phyloP scores from a whole-genome alignment of 37 sponge, comb jelly and placozoan genomes.

The Beroe forskalii region DNA sequence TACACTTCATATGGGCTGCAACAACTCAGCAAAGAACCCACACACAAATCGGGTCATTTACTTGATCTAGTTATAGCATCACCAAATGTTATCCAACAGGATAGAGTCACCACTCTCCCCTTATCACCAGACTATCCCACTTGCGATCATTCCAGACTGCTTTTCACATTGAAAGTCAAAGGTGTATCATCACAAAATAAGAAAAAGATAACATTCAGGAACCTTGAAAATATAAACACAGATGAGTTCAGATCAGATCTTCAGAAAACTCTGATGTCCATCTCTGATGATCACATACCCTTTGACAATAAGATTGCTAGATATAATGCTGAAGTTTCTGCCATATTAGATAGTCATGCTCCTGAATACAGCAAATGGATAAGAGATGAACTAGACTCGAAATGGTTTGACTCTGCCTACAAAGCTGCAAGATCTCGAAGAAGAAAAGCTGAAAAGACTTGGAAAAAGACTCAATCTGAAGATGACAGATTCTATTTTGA shows the following conservation, averaged over 20 bases:
- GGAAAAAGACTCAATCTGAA: not conserved
- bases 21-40: not conserved
- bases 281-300: not conserved
- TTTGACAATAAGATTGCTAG: not conserved
- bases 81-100: not conserved
- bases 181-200: not conserved
- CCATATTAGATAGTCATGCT: not conserved
- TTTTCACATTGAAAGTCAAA: not conserved
- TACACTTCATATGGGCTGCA: not conserved
- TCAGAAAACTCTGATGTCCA: not conserved
- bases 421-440: not conserved
- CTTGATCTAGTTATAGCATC: not conserved
- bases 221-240: not conserved
- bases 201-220: conserved; percentile 4
- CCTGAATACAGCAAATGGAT: not conserved
- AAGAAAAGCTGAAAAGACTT: not conserved
- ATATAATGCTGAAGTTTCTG: not conserved
- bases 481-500: not conserved
- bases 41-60: not conserved
- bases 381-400: not conserved
- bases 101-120: not conserved
- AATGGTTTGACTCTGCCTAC: not conserved
- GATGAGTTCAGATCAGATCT: not conserved
- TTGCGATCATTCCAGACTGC: not conserved
- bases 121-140: not conserved